phyloP scores from a whole-genome alignment of 2,113 vertebrate genomes.

The Asarcornis scutulata region DNA sequence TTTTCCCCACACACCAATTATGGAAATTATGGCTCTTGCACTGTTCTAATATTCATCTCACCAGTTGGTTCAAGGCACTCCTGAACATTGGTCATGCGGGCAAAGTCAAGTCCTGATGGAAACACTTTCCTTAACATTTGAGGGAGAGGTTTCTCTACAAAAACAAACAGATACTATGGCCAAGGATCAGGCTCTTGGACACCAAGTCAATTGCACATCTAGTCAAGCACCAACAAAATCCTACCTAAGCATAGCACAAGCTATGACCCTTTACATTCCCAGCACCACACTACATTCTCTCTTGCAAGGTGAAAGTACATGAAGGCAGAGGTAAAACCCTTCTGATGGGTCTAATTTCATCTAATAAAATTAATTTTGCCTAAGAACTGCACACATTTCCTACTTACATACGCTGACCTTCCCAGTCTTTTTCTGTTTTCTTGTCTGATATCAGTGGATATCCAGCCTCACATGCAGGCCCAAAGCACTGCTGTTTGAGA shows the following conservation, averaged over 20 bases:
- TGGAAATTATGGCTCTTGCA: background rate
- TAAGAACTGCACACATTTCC: background rate
- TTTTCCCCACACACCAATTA: background rate
- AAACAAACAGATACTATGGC: background rate
- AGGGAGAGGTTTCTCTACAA: background rate
- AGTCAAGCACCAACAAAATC: background rate
- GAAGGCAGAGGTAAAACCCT: background rate
- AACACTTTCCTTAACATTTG: background rate
- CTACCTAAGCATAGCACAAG: fast-evolving
- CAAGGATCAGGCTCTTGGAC: background rate
- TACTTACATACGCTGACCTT: background rate
- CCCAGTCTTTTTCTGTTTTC: background rate
- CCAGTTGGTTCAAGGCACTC: background rate
- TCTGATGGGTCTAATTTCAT: background rate
- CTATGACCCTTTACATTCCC: background rate
- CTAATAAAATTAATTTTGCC: background rate
- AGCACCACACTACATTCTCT: background rate
- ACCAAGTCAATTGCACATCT: background rate
- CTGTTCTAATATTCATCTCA: background rate
- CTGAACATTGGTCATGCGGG: fast-evolving
- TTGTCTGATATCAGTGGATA: background rate
- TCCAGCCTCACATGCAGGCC: background rate
- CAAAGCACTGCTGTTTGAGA: background rate
- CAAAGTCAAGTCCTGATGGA: background rate
- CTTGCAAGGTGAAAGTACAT: background rate